Evolutionary conservation across 1,140 invertebrate genomes (phyloP).

Genomic region (Solen grandis): DNA sequence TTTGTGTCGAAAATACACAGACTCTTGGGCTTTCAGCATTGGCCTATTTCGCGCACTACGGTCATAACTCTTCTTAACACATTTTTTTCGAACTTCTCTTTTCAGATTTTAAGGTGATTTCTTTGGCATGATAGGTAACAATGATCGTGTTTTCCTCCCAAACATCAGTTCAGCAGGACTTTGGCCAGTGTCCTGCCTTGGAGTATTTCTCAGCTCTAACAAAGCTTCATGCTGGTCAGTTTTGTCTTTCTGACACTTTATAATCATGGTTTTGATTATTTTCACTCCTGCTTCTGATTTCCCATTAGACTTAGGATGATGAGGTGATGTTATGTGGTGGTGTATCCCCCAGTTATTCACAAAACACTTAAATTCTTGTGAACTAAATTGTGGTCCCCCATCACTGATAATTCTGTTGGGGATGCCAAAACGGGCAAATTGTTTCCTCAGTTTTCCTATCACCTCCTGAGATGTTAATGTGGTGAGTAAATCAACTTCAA

Average conservation of each 20-base stretch:
- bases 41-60: constrained; percentile 11
- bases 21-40: constrained; percentile 10
- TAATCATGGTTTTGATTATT: constrained; percentile 58
- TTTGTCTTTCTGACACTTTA: constrained; percentile 37
- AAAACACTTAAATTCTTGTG: constrained; percentile 51
- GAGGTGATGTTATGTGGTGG: constrained; percentile 40
- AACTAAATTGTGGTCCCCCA: constrained; percentile 61
- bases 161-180: too few species aligned
- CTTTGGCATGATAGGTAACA: constrained; percentile 40
- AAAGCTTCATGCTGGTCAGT: too few species aligned
- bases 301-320: constrained; percentile 58
- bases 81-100: too few species aligned
- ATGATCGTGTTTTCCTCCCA: constrained; percentile 31
- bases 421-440: constrained; percentile 62
- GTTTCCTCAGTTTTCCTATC: constrained; percentile 55
- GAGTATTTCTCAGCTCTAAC: constrained; percentile 58
- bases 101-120: background rate
- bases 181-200: constrained; percentile 53
- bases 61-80: constrained; percentile 41
- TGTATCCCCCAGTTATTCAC: constrained; percentile 34
- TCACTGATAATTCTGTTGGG: constrained; percentile 60
- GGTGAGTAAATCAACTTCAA: constrained; percentile 79
- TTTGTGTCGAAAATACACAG: constrained; percentile 52
- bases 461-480: constrained; percentile 46
- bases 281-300: constrained; percentile 62